Percentiles rank a stretch among this genome's conserved stretches.
These are phyloP conservation scores for Celastrina argiolus DNA, from an alignment of 2,888 invertebrate species.

Conservation along the genomic window DNA sequence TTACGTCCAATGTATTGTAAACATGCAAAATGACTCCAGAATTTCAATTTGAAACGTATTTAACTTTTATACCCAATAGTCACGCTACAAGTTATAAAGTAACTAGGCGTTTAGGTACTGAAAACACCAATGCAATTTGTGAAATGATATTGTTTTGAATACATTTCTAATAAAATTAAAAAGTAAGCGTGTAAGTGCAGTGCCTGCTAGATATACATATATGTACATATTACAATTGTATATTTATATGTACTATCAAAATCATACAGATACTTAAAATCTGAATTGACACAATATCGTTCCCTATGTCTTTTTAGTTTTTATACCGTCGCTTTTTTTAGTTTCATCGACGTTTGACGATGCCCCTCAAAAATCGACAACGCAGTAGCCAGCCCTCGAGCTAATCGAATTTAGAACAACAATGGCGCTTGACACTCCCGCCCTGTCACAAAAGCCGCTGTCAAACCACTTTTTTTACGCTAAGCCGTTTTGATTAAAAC, in stretches of 20 bases:
- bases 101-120: too few relatives aligned
- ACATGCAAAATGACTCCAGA: not conserved
- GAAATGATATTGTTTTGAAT: too few relatives aligned
- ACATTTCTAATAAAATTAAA: too few relatives aligned
- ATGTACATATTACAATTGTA: too few relatives aligned
- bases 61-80: not conserved
- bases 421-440: slow-evolving; percentile 66
- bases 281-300: slow-evolving; percentile 6
- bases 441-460: slow-evolving; percentile 62
- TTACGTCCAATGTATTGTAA: not conserved
- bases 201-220: too few relatives aligned
- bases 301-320: too few relatives aligned
- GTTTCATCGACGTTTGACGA: not conserved
- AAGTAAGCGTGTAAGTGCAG: too few relatives aligned
- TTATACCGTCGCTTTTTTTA: not conserved
- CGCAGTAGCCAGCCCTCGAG: slow-evolving; percentile 51
- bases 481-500: slow-evolving; percentile 70
- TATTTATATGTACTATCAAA: too few relatives aligned
- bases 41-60: not conserved
- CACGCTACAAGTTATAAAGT: not conserved
- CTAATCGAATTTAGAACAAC: slow-evolving; percentile 68
- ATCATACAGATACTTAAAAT: too few relatives aligned
- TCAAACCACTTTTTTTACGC: slow-evolving; percentile 47
- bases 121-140: too few relatives aligned
- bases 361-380: slow-evolving; percentile 23